Base-by-base conservation (phyloP, 2,888 invertebrate genomes). In the Nomada goodeniana region DNA sequence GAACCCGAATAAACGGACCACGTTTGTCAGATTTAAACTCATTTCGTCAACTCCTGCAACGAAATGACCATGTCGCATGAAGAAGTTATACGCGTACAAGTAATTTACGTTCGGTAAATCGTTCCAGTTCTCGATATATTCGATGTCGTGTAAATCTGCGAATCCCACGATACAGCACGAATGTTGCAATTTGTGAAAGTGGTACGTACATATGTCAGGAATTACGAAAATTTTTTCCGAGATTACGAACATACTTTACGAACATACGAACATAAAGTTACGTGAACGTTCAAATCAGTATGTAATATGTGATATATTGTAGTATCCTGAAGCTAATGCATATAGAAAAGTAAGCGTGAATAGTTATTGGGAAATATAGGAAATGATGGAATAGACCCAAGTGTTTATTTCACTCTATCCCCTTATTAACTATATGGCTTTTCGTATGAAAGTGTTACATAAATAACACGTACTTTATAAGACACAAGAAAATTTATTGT, bases 121-220 rank as follows among this genome's bases (percentile, higher is more conserved):
- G 10, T 18, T 59, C 18, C 29, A 5, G 18, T 59, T 36, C 26
- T 26, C 26, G 26, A 57, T 29, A 15, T 57, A 26, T 57, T 11
- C 57, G 26, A 29, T 57, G 23, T 15, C 29, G 59, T 18, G 36
- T 59, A 18, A 59, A 59, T 36, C 36, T 36, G 20, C 9, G 60
- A 20, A 61, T 61, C 60, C 36, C 60, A 61, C 42, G 42, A 61
- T 11, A n/a, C n/a, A 11, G 42, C 0, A 15, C 13, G 20, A 36
- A 42, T 61, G 60, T 61, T 61, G 60, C 42, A 42, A 61, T 23
- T 9, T 5, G 29, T 18, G 59, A 59, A 59, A 36, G 29, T 36
- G 59, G 29, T 59, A 59, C 50, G 7, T 29, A 29, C 29, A 36
- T 18, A 36, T 18, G 29, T 18, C 18, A 18, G 11, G 59, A 29